These are phyloP conservation scores for Passer montanus DNA, from an alignment of 2,113 vertebrate genomes.

Conservation along the genomic window DNA sequence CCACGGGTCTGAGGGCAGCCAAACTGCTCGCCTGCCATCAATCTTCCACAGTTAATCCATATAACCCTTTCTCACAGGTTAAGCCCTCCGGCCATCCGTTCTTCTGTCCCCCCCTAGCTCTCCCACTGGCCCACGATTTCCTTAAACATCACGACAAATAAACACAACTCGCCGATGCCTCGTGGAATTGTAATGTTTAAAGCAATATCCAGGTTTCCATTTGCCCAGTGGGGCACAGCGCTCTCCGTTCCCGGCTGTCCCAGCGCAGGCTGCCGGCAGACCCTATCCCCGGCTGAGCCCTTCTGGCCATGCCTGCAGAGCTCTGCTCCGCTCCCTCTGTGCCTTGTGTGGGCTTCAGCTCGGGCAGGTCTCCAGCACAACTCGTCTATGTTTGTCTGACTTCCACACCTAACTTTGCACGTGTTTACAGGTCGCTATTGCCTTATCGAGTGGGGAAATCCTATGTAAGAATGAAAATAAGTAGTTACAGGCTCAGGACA, in stretches of 20 bases:
- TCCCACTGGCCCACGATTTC: not conserved
- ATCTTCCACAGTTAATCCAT: rapidly evolving
- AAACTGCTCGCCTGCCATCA: rapidly evolving
- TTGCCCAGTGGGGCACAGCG: rapidly evolving
- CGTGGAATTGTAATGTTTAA: rapidly evolving
- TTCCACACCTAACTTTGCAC: not conserved
- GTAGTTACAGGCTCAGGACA: not conserved
- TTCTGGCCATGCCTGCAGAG: not conserved
- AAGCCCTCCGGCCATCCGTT: rapidly evolving
- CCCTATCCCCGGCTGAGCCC: rapidly evolving
- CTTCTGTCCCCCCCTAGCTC: not conserved
- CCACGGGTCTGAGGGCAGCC: rapidly evolving
- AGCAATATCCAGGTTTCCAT: not conserved
- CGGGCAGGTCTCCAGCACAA: not conserved
- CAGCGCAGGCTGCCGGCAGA: not conserved
- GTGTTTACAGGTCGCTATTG: not conserved
- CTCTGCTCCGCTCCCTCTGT: not conserved
- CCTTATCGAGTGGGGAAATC: not conserved
- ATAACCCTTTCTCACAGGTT: not conserved
- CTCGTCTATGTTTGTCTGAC: rapidly evolving
- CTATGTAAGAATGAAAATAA: not conserved
- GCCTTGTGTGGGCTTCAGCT: rapidly evolving
- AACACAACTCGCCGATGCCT: rapidly evolving
- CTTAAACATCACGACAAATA: not conserved
- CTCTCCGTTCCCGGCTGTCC: rapidly evolving